Percentiles rank a stretch among this genome's conserved stretches.
phyloP scores from a whole-genome alignment of 92 coral and sea anemone genomes.

The Galaxea fascicularis region DNA sequence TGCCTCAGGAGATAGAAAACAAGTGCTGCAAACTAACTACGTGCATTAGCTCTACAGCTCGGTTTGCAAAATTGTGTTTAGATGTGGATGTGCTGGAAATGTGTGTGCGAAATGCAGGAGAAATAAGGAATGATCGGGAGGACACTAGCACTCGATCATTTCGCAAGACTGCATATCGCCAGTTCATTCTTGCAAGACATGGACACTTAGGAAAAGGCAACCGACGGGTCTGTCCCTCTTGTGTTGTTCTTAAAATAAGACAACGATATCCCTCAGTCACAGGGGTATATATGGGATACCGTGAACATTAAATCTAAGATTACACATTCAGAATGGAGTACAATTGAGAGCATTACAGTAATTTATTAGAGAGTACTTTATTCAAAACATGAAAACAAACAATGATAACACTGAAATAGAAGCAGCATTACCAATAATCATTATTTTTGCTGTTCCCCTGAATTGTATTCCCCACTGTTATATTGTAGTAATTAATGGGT shows the following conservation, averaged over 20 bases:
- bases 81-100: conserved; percentile 36
- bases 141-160: conserved; percentile 35
- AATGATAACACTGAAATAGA: conserved; percentile 2
- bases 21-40: conserved; percentile 14
- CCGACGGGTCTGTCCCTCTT: conserved; percentile 39
- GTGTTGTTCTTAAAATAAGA: conserved; percentile 27
- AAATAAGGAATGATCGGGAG: conserved; percentile 35
- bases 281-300: conserved; percentile 44
- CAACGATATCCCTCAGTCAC: conserved; percentile 40
- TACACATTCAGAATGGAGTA: conserved; percentile 1
- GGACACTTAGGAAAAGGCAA: conserved; percentile 42
- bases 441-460: conserved; percentile 4
- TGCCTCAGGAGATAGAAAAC: conserved; percentile 19
- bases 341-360: conserved; percentile 1
- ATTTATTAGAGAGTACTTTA: neutral
- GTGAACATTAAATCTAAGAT: conserved; percentile 12
- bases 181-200: conserved; percentile 31
- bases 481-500: neutral
- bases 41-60: conserved; percentile 18
- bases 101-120: conserved; percentile 35
- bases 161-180: conserved; percentile 43
- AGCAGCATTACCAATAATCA: conserved; percentile 5
- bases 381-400: neutral
- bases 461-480: conserved; percentile 11
- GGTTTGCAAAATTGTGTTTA: conserved; percentile 27